Evolutionary conservation across 1,140 invertebrate species (phyloP).

Genomic region (Nephila pilipes): DNA sequence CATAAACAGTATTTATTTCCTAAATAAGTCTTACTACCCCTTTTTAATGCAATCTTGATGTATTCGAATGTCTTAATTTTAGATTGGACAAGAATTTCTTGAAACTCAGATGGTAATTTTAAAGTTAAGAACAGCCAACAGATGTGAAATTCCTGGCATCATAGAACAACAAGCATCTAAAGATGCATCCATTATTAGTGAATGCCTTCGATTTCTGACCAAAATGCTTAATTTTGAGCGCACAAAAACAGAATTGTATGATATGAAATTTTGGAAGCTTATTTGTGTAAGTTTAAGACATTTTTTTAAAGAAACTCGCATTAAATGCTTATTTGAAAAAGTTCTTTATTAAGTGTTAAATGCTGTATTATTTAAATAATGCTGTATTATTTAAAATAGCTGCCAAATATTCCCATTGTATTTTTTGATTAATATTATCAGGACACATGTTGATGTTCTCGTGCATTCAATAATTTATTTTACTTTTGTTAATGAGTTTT

Average conservation of each 20-base stretch:
- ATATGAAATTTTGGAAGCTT: constrained; percentile 26
- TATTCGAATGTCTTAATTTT: background rate
- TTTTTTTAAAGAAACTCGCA: no score
- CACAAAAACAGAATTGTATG: background rate
- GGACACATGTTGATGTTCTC: no score
- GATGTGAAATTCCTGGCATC: background rate
- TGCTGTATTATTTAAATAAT: no score
- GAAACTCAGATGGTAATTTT: background rate
- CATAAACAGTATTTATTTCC: no score
- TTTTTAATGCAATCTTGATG: no score
- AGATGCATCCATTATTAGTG: background rate
- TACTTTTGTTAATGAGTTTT: no score
- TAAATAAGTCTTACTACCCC: no score
- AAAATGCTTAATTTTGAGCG: constrained; percentile 1
- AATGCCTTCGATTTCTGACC: constrained; percentile 40
- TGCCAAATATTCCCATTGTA: no score
- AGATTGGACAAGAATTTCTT: background rate
- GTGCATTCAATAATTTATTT: no score
- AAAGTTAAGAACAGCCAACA: background rate
- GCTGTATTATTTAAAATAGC: no score
- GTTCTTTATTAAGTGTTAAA: no score
- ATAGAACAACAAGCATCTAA: background rate
- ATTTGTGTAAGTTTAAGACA: constrained; percentile 37
- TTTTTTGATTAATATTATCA: no score
- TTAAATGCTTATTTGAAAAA: background rate